Evolutionary conservation across 1,140 invertebrate species (phyloP), one percentile per base, ranked within the genome.

Genomic region (Halesus radiatus): DNA sequence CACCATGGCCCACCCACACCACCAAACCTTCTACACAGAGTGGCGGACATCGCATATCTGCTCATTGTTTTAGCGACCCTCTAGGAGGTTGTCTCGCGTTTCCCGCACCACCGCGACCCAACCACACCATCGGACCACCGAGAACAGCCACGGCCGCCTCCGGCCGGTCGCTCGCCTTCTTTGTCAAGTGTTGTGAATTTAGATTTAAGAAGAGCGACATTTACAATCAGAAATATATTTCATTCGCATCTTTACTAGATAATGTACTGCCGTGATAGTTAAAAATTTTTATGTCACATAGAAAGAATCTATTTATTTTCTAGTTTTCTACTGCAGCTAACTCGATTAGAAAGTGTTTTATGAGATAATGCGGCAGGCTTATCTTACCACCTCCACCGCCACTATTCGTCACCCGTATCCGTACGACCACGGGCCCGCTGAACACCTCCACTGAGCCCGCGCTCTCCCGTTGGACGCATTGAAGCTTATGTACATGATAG

Each of bases 31-130:
- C 91, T 98, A 84, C 95, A 97, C 85, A 94, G 96, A 84, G 95
- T 99, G 32, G 93, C 94, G 45, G 95, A 97, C 85, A 94, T 98
- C 83, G 94, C 97, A 58, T 97, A 99, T 87, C 92, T 99, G 68
- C 92, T 99, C 83, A 98, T 99, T 85, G 96, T 99, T 81, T 98
- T 99, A 84, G 96, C 97, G 84, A 98, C 97, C 62, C 94, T 95
- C 84, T 95, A 88, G 88, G 78, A 77, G 50, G n/a, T 53, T 22
- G 32, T 20, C 8, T 22, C 56, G 37, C 37, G 6, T 60, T 26
- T 29, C 37, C 37, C 37, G 37, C 13, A 45, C 37, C 37, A n/a
- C 66, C 29, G 45, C 7, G 15, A 23, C 29, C 7, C 54, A 54
- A 16, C 32, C 2, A 45, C 45, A n/a, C n/a, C n/a, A n/a, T n/a